Conservation (phyloP, 2,888 invertebrate genomes). For the Xanthia icteritia region DNA sequence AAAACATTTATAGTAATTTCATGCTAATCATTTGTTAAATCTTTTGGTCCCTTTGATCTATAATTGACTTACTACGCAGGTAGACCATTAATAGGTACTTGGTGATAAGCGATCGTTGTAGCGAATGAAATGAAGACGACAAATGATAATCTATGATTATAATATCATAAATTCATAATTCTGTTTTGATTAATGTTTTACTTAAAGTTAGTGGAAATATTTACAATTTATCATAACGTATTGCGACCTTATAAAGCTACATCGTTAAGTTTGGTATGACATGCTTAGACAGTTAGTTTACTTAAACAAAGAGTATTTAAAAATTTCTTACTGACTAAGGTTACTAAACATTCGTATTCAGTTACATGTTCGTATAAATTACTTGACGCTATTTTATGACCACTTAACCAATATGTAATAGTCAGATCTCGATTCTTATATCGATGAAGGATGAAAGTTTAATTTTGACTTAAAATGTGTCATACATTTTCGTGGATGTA, state of each 20-base stretch:
- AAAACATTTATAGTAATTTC: neutral
- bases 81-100: conserved; percentile 5
- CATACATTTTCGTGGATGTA: conserved; percentile 38
- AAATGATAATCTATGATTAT: neutral
- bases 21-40: neutral
- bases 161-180: conserved; percentile 11
- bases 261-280: conserved; percentile 77
- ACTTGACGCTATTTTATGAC: conserved; percentile 51
- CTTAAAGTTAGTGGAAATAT: conserved; percentile 59
- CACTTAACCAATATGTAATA: conserved; percentile 24
- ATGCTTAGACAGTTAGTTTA: conserved; percentile 66
- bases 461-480: conserved; percentile 38
- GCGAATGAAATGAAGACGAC: conserved; percentile 3
- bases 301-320: conserved; percentile 65
- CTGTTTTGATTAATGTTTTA: conserved; percentile 18
- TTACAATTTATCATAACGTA: conserved; percentile 56
- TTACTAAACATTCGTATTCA: conserved; percentile 41
- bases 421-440: conserved; percentile 8
- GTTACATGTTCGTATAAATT: conserved; percentile 50
- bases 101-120: conserved; percentile 4
- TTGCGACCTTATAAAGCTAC: conserved; percentile 68
- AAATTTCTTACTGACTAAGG: conserved; percentile 41
- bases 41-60: neutral
- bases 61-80: neutral
- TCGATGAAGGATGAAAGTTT: conserved; percentile 3